A percentile compares a stretch with the other conserved stretches of the same genome.
These are phyloP conservation scores for Bufotes viridis DNA, from an alignment of 2,797 vertebrate genomes.

Conservation along the genomic window DNA sequence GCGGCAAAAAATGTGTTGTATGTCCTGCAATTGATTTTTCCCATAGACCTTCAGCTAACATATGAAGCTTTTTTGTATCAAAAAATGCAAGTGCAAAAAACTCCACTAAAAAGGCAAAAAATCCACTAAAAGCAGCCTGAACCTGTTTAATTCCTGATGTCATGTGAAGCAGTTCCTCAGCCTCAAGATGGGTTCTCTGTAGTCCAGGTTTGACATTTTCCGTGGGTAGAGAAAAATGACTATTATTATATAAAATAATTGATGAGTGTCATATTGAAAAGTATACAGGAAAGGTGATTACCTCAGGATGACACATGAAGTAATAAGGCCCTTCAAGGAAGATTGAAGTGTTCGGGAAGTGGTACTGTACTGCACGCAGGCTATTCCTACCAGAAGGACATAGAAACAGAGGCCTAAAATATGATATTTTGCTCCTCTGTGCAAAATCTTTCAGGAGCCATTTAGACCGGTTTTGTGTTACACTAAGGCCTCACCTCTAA, in stretches of 20 bases:
- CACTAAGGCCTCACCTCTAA: too few relatives aligned
- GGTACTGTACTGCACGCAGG: neutral
- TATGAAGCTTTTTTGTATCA: too few relatives aligned
- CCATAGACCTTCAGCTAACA: too few relatives aligned
- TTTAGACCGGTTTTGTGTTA: neutral
- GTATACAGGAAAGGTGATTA: constrained; percentile 2
- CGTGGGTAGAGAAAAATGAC: constrained; percentile 18
- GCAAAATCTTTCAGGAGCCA: neutral
- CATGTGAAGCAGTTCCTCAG: neutral
- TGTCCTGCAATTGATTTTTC: too few relatives aligned
- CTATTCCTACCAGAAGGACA: neutral
- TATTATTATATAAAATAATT: constrained; percentile 27
- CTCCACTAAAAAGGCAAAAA: too few relatives aligned
- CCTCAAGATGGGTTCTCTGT: neutral
- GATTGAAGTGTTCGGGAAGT: neutral
- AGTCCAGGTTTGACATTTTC: neutral
- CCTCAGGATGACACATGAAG: constrained; percentile 10
- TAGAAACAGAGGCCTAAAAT: neutral
- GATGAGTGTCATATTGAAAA: neutral
- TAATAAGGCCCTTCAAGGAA: neutral
- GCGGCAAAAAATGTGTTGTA: too few relatives aligned
- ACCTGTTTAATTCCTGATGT: neutral
- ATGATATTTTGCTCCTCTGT: neutral
- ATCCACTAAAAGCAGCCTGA: neutral
- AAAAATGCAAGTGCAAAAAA: too few relatives aligned